Conservation (phyloP, 2,113 vertebrate species). For the Stegostoma tigrinum region DNA sequence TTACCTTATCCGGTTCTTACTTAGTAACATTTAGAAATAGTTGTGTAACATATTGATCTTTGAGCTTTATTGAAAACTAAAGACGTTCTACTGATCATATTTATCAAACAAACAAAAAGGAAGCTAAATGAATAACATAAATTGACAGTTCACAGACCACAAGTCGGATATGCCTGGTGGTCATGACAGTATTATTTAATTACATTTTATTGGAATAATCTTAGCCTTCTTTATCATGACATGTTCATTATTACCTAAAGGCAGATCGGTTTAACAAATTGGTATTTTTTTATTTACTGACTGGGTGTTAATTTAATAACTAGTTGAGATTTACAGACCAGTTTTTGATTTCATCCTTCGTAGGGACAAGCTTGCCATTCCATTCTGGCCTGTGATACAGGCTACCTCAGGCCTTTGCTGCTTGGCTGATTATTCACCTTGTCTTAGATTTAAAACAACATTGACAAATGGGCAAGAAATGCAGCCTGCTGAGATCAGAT, state of each 20-base stretch:
- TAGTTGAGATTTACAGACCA: background rate
- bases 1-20: no score
- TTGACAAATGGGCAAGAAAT: background rate
- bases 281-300: background rate
- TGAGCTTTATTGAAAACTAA: no score
- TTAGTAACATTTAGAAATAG: no score
- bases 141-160: no score
- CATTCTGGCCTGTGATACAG: background rate
- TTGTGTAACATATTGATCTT: no score
- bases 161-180: no score
- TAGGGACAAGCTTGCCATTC: background rate
- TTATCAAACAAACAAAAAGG: no score
- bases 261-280: background rate
- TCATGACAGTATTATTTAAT: background rate
- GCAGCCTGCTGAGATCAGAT: background rate
- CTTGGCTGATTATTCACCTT: background rate
- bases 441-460: background rate
- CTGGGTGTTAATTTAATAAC: background rate
- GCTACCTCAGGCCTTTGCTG: background rate
- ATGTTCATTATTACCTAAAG: background rate
- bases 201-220: background rate
- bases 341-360: background rate
- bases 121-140: no score
- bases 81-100: no score
- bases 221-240: background rate